Evolutionary conservation across 2,888 invertebrate species (phyloP).

Genomic region (Ectemnius continuus): DNA sequence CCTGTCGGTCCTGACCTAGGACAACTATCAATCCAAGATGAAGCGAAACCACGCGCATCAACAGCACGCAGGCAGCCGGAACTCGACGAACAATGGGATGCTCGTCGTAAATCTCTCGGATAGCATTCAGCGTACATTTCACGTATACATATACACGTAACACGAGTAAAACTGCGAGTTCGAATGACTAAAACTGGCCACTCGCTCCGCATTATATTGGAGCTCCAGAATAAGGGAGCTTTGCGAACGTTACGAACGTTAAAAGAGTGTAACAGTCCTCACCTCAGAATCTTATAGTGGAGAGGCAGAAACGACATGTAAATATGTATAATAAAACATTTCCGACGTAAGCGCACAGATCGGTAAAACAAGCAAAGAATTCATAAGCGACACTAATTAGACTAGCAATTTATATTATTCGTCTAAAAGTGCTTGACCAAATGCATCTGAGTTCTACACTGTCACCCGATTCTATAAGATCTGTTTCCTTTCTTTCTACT

Average conservation of each 20-base stretch:
- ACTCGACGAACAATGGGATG: too few species aligned
- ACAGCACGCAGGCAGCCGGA: too few species aligned
- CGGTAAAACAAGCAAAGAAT: constrained; percentile 40
- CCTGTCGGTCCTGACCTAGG: too few species aligned
- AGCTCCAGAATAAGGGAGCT: background rate
- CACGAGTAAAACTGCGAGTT: too few species aligned
- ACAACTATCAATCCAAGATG: too few species aligned
- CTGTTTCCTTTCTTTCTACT: too few species aligned
- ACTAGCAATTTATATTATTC: constrained; percentile 58
- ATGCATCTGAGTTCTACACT: constrained; percentile 34
- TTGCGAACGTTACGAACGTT: too few species aligned
- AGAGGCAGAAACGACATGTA: constrained; percentile 47
- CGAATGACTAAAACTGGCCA: background rate
- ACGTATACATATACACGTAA: too few species aligned
- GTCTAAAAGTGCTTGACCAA: constrained; percentile 62
- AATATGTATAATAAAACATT: constrained; percentile 67
- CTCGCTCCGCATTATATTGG: constrained; percentile 10
- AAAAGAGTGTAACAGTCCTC: too few species aligned
- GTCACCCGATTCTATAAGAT: background rate
- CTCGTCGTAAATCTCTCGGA: too few species aligned
- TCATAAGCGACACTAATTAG: constrained; percentile 49
- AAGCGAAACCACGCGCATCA: too few species aligned
- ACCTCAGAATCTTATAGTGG: background rate
- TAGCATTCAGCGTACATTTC: too few species aligned
- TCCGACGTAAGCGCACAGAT: constrained; percentile 68